These are phyloP conservation scores for Fopius arisanus DNA, from an alignment of 1,140 invertebrate genomes.

Conservation along the genomic window DNA sequence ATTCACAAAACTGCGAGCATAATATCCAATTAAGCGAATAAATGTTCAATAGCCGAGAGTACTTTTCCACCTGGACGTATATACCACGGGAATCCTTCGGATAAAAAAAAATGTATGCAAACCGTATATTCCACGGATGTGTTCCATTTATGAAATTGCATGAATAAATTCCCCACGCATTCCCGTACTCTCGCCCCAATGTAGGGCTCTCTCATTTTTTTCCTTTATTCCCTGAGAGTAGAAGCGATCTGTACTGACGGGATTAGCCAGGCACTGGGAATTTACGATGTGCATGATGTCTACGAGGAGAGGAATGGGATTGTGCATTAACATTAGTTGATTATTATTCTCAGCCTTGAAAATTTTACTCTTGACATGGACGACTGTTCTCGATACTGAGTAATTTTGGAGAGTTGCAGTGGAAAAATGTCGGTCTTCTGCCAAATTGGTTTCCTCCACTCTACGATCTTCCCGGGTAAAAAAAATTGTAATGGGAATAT, in stretches of 20 bases:
- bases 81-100: not conserved
- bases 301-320: not conserved
- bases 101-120: not conserved
- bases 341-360: no score
- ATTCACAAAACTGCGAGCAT: not conserved
- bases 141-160: conserved; percentile 58
- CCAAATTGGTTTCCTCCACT: no score
- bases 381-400: no score
- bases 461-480: no score
- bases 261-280: not conserved
- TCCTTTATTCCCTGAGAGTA: not conserved
- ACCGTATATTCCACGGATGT: conserved; percentile 31
- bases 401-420: no score
- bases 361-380: no score
- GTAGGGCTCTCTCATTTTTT: conserved; percentile 23
- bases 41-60: not conserved
- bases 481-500: no score
- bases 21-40: conserved; percentile 3
- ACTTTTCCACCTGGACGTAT: not conserved
- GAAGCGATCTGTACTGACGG: not conserved
- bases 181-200: not conserved
- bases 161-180: conserved; percentile 49
- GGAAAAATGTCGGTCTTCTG: no score
- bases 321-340: not conserved
- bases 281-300: not conserved